A percentile compares a stretch with the other conserved stretches of the same genome.
Conservation (phyloP, 2,797 vertebrate genomes). For the Mustela erminea region DNA sequence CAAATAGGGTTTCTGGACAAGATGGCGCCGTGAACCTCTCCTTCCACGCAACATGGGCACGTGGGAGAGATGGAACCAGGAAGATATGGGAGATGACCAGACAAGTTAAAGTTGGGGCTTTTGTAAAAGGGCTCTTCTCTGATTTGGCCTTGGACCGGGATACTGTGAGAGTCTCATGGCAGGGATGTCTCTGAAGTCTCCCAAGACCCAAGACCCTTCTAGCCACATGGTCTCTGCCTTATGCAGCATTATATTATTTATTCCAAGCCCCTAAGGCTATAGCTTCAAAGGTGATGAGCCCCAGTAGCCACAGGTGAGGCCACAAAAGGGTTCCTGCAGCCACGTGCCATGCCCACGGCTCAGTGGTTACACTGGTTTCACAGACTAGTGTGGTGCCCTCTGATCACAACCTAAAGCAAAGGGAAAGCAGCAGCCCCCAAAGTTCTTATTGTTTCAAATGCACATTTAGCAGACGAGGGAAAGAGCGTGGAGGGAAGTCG, state of each 20-base stretch:
- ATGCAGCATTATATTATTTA: not conserved
- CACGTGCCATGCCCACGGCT: accelerated
- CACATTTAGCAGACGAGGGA: not conserved
- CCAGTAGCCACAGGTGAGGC: not conserved
- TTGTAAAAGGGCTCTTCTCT: not conserved
- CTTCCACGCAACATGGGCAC: not conserved
- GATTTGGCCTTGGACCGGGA: not conserved
- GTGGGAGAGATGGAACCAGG: not conserved
- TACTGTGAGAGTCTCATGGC: not conserved
- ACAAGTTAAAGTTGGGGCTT: not conserved
- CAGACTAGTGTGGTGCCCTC: not conserved
- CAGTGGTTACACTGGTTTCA: not conserved
- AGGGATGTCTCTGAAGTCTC: not conserved
- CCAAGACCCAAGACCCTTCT: not conserved
- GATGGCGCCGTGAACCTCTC: not conserved
- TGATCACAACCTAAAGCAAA: not conserved
- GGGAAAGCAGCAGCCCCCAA: not conserved
- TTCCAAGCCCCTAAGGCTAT: not conserved
- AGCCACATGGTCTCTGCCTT: not conserved
- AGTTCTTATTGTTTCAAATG: not conserved
- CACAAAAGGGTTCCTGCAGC: not conserved
- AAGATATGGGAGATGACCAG: not conserved
- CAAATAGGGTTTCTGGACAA: not conserved
- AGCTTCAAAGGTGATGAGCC: not conserved
- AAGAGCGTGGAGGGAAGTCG: not conserved